Conservation (phyloP, 2,888 invertebrate species). For the Caradrina clavipalpis region DNA sequence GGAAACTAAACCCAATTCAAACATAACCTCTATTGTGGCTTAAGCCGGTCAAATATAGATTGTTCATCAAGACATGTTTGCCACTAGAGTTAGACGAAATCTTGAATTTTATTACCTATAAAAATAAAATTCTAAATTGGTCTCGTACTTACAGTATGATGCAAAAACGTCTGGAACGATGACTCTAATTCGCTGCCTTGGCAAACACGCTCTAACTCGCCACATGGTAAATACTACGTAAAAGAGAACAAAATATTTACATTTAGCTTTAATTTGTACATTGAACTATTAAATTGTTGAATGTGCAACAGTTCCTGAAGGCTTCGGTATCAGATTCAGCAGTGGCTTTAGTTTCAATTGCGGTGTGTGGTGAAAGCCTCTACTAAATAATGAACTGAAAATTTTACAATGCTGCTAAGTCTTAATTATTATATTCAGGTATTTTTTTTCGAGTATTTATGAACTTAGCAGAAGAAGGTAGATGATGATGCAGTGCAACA, state of each 20-base stretch:
- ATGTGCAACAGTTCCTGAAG: constrained; percentile 1
- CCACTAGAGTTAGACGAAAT: neutral
- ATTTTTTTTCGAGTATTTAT: neutral
- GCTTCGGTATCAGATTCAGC: constrained; percentile 8
- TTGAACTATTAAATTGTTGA: too few species aligned
- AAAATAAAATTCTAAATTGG: neutral
- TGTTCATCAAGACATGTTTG: neutral
- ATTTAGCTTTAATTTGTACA: constrained; percentile 12
- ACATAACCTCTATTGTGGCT: constrained; percentile 9
- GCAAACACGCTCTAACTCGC: neutral
- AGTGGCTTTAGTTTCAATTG: neutral
- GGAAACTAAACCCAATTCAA: constrained; percentile 11
- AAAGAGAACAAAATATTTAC: constrained; percentile 23
- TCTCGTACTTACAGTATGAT: constrained; percentile 14
- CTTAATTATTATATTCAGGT: neutral
- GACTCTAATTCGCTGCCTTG: neutral
- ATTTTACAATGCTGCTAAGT: neutral
- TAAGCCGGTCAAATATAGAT: constrained; percentile 11
- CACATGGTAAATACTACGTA: constrained; percentile 9
- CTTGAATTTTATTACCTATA: neutral
- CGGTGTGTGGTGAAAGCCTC: constrained; percentile 9
- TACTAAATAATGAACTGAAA: neutral
- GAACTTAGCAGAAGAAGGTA: too few species aligned
- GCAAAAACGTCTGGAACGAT: neutral
- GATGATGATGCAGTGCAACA: too few species aligned